A percentile compares a stretch with the other conserved stretches of the same genome.
phyloP scores from a whole-genome alignment of 2,888 invertebrate genomes.

The Tinea trinotella region DNA sequence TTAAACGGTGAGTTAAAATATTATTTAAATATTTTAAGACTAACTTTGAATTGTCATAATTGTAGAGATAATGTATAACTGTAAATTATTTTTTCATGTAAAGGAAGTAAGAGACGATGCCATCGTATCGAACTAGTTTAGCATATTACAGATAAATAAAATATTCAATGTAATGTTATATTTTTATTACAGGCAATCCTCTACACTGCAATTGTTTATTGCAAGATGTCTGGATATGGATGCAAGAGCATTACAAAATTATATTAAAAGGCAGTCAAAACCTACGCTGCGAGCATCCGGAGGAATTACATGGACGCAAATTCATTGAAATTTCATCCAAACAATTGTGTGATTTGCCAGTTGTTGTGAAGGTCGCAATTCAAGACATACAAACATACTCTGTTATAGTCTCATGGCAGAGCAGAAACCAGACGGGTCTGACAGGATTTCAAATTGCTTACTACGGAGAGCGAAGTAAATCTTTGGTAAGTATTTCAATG shows the following conservation, averaged over 20 bases:
- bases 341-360: constrained; percentile 87
- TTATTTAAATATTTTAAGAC: constrained; percentile 1
- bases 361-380: constrained; percentile 87
- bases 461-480: constrained; percentile 72
- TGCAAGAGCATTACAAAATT: constrained; percentile 88
- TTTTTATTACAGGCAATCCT: constrained; percentile 82
- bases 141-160: no score
- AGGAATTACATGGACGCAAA: constrained; percentile 81
- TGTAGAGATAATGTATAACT: no score
- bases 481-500: constrained; percentile 53
- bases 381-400: constrained; percentile 91
- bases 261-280: constrained; percentile 72
- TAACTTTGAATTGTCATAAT: background rate
- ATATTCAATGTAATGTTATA: background rate
- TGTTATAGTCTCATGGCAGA: constrained; percentile 91
- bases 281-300: constrained; percentile 87
- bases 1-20: constrained; percentile 80
- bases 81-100: no score
- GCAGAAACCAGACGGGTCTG: constrained; percentile 87
- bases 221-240: constrained; percentile 93
- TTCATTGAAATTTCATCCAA: constrained; percentile 86
- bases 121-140: no score
- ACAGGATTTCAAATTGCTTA: constrained; percentile 90
- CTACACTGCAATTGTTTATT: constrained; percentile 91
- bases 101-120: no score